These are phyloP conservation scores for Lasioglossum zephyrum DNA, from an alignment of 2,888 invertebrate genomes.

Conservation along the genomic window DNA sequence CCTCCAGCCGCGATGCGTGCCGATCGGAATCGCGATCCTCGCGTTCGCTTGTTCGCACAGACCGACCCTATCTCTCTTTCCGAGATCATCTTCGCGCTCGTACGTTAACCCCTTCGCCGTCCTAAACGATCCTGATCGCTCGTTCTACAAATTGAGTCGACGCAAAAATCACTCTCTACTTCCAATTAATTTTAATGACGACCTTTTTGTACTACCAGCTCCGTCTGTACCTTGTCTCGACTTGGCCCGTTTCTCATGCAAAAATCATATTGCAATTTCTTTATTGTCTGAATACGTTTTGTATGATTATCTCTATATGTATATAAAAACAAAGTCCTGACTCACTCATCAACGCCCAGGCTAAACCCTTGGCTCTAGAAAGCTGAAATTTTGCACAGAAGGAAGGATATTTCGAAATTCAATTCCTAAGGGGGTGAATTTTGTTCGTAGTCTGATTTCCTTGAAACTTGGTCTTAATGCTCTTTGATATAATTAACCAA, in stretches of 20 bases:
- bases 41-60: conserved; percentile 9
- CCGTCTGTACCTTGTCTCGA: neutral
- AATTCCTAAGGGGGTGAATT: no score
- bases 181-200: neutral
- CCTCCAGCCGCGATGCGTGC: neutral
- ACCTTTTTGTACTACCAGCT: neutral
- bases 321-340: no score
- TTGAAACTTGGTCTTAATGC: no score
- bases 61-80: neutral
- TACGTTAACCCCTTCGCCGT: neutral
- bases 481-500: no score
- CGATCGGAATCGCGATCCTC: conserved; percentile 3
- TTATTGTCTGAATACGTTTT: neutral
- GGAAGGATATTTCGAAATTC: no score
- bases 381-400: no score
- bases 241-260: neutral
- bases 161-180: neutral
- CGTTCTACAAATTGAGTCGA: neutral
- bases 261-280: neutral
- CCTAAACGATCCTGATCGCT: neutral
- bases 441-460: no score
- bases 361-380: no score
- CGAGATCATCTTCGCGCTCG: neutral
- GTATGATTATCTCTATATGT: no score
- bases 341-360: no score